Conservation (phyloP, 2,797 vertebrate species). For the Hypotaenidia okinawae region DNA sequence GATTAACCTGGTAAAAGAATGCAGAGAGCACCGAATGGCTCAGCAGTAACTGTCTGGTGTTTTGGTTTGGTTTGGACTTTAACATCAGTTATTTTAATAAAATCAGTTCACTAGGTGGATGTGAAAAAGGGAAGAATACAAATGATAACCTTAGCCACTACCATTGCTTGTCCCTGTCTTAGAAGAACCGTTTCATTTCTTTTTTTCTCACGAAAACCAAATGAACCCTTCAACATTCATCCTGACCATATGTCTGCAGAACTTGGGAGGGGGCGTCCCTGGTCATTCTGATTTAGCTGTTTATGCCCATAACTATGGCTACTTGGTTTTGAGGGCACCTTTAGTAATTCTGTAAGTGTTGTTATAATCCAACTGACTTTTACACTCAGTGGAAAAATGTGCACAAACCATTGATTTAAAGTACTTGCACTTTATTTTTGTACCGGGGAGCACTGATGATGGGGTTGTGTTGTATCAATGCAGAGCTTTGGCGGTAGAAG, state of each 20-base stretch:
- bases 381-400: not conserved
- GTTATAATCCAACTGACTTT: not conserved
- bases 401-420: not conserved
- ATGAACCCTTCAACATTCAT: not conserved
- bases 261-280: not conserved
- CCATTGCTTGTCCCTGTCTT: not conserved
- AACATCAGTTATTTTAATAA: not conserved
- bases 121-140: not conserved
- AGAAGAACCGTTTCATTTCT: not conserved
- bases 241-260: not conserved
- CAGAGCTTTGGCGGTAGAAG: fast-evolving
- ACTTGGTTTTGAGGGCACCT: fast-evolving
- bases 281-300: not conserved
- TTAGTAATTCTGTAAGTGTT: not conserved
- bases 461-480: fast-evolving
- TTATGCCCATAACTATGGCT: not conserved
- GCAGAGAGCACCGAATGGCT: not conserved
- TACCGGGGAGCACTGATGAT: not conserved
- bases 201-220: constrained; percentile 10
- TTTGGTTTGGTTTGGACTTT: not conserved
- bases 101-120: not conserved
- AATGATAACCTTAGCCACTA: not conserved
- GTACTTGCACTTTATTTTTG: not conserved
- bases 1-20: not conserved
- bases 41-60: not conserved